Evolutionary conservation across 1,140 invertebrate species (phyloP).

Genomic region (Macrotrachela quadricornifera): DNA sequence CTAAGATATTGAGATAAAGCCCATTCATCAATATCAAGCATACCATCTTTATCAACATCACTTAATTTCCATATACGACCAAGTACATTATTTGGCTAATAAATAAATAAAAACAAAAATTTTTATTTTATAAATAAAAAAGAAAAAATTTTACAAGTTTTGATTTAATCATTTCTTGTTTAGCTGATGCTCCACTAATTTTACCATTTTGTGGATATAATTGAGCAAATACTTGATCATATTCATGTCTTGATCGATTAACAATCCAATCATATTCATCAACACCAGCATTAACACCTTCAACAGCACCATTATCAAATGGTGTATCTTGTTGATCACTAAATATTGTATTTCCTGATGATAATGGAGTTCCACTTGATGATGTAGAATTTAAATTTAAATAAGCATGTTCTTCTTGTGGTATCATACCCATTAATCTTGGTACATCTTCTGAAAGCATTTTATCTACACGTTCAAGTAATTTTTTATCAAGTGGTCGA

Average conservation of each 20-base stretch:
- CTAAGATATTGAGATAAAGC: constrained; percentile 70
- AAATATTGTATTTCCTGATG: constrained; percentile 35
- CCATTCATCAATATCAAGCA: constrained; percentile 85
- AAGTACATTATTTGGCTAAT: constrained; percentile 68
- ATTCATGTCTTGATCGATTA: constrained; percentile 59
- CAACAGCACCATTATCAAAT: constrained; percentile 82
- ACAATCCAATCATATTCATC: constrained; percentile 94
- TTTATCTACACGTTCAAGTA: constrained; percentile 79
- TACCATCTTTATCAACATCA: constrained; percentile 86
- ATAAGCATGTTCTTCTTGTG: constrained; percentile 46
- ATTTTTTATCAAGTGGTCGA: constrained; percentile 61
- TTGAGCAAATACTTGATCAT: constrained; percentile 63
- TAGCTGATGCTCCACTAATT: constrained; percentile 70
- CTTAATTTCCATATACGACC: constrained; percentile 86
- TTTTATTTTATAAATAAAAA: too few relatives aligned
- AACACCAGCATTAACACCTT: constrained; percentile 81
- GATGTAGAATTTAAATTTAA: too few relatives aligned
- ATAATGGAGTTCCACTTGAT: too few relatives aligned
- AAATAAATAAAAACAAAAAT: too few relatives aligned
- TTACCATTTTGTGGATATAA: constrained; percentile 76
- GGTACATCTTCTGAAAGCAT: constrained; percentile 92
- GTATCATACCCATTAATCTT: constrained; percentile 76
- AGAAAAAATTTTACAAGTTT: constrained; percentile 42
- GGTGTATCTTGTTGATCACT: constrained; percentile 65
- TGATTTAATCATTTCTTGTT: constrained; percentile 83